These are phyloP conservation scores for Cheirogaleus major DNA, from an alignment of 2,797 vertebrate species.

Conservation along the genomic window DNA sequence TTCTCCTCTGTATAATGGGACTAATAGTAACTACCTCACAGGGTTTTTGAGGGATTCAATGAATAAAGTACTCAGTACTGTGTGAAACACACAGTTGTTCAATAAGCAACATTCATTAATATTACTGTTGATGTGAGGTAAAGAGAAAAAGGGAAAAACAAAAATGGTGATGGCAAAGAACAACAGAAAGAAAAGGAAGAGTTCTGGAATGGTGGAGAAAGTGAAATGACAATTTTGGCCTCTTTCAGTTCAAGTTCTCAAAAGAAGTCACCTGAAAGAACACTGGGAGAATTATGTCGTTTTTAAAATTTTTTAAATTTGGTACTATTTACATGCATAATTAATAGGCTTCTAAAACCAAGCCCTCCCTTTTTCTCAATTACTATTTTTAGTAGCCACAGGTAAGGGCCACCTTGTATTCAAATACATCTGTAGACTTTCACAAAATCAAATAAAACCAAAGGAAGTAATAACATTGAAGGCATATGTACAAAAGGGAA, in stretches of 20 bases:
- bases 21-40: background rate
- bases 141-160: background rate
- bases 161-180: background rate
- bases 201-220: background rate
- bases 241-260: background rate
- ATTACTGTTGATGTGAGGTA: background rate
- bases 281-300: background rate
- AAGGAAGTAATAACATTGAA: conserved; percentile 48
- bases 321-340: conserved; percentile 2
- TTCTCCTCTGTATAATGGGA: background rate
- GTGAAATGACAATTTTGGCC: background rate
- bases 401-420: background rate
- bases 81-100: background rate
- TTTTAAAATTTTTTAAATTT: background rate
- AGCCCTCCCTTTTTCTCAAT: background rate
- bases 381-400: conserved; percentile 21
- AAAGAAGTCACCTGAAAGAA: background rate
- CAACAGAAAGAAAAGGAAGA: background rate
- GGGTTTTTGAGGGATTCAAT: background rate
- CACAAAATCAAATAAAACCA: conserved; percentile 51
- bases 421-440: background rate
- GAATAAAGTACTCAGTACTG: background rate
- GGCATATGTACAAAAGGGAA: background rate
- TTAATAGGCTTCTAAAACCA: background rate
- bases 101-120: background rate